Evolutionary conservation across 1,140 invertebrate genomes (phyloP).

Genomic region (Adoxophyes honmai): DNA sequence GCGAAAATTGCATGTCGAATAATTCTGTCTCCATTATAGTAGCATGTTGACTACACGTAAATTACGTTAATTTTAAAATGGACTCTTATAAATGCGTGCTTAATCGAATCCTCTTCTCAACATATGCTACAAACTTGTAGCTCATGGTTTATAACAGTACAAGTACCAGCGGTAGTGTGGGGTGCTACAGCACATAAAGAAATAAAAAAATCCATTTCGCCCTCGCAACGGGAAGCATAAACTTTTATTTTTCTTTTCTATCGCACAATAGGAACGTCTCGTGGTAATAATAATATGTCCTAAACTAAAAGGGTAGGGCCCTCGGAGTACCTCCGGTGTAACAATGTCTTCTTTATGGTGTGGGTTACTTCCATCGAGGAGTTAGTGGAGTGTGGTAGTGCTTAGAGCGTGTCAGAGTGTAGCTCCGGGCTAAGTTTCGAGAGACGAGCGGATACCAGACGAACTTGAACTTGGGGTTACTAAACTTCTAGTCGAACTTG

Average conservation of each 20-base stretch:
- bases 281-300: slow-evolving; percentile 14
- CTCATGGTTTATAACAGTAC: too few species aligned
- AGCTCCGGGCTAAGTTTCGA: background rate
- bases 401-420: slow-evolving; percentile 7
- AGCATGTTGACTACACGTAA: too few species aligned
- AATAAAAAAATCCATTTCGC: slow-evolving; percentile 9
- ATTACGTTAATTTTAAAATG: too few species aligned
- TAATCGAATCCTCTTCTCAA: too few species aligned
- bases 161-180: too few species aligned
- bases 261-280: slow-evolving; percentile 5
- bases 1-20: too few species aligned
- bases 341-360: slow-evolving; percentile 14
- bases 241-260: slow-evolving; percentile 9
- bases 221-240: background rate
- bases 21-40: too few species aligned
- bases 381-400: slow-evolving; percentile 11
- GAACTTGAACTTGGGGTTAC: background rate
- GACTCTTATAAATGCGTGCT: too few species aligned
- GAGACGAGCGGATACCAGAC: background rate
- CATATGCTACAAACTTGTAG: too few species aligned
- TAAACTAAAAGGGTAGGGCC: slow-evolving; percentile 13
- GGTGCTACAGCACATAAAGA: background rate
- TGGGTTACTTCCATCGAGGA: slow-evolving; percentile 14
- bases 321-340: slow-evolving; percentile 2
- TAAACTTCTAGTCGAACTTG: too few species aligned